phyloP scores from a whole-genome alignment of 2,888 invertebrate genomes.

The Megaustenia siamemsis region DNA sequence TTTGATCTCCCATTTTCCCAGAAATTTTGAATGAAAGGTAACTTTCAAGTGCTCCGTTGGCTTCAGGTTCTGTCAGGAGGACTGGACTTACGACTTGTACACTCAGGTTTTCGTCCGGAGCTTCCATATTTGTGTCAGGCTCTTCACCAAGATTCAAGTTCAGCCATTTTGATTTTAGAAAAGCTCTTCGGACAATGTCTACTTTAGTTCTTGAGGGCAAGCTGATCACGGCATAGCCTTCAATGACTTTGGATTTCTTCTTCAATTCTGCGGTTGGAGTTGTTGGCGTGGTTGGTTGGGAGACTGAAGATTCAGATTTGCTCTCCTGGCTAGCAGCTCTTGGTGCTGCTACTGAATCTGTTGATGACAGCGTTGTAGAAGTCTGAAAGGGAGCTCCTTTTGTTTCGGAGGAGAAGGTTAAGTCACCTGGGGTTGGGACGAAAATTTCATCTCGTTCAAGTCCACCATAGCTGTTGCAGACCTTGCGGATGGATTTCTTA shows the following conservation, averaged over 20 bases:
- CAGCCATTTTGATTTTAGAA: conserved; percentile 53
- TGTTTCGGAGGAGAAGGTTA: conserved; percentile 44
- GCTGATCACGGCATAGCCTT: conserved; percentile 76
- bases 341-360: not conserved
- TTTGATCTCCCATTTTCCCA: conserved; percentile 32
- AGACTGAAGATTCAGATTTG: conserved; percentile 1
- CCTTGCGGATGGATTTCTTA: conserved; percentile 68
- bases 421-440: conserved; percentile 65
- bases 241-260: conserved; percentile 55
- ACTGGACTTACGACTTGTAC: conserved; percentile 73
- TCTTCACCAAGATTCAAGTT: conserved; percentile 55
- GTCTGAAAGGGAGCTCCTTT: not conserved
- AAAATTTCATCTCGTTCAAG: conserved; percentile 75
- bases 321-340: not conserved
- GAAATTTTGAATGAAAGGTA: conserved; percentile 73
- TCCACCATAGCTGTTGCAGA: conserved; percentile 74
- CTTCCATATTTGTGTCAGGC: conserved; percentile 66
- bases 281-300: conserved; percentile 1
- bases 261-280: conserved; percentile 19
- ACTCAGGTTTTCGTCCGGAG: conserved; percentile 70
- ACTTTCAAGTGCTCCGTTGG: conserved; percentile 73
- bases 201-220: conserved; percentile 74
- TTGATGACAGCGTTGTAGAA: not conserved
- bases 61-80: conserved; percentile 70
- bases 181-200: conserved; percentile 72